phyloP scores from a whole-genome alignment of 1,140 invertebrate species.

The Brachionus koreanus region DNA sequence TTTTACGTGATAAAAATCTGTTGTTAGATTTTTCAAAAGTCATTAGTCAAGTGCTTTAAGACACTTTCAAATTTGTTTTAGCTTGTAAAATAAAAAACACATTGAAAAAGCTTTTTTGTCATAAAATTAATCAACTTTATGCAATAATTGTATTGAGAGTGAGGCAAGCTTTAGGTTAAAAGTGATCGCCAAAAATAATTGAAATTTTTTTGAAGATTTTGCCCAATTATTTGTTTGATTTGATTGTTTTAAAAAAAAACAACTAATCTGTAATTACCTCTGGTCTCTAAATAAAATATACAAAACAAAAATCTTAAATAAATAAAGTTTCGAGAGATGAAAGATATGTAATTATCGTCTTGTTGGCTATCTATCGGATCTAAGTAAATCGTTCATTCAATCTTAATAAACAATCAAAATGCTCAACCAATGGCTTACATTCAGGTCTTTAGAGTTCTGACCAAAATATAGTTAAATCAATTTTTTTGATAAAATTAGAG shows the following conservation, averaged over 20 bases:
- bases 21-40: neutral
- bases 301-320: neutral
- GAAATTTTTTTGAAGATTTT: neutral
- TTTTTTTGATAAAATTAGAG: neutral
- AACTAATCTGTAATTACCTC: neutral
- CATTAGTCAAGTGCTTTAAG: neutral
- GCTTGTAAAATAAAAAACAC: neutral
- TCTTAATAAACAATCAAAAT: slow-evolving; percentile 5
- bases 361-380: neutral
- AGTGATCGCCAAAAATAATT: neutral
- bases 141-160: neutral
- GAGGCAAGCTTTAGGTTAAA: slow-evolving; percentile 17
- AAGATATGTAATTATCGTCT: neutral
- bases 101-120: slow-evolving; percentile 11
- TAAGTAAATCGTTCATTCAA: neutral
- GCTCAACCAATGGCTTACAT: neutral
- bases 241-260: neutral
- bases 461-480: neutral
- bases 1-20: neutral
- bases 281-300: neutral
- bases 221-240: neutral
- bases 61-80: neutral
- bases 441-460: neutral
- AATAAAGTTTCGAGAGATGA: neutral
- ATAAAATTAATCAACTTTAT: slow-evolving; percentile 28